Evolutionary conservation across 92 coral and sea anemone species (phyloP).

Genomic region (Porites rus): DNA sequence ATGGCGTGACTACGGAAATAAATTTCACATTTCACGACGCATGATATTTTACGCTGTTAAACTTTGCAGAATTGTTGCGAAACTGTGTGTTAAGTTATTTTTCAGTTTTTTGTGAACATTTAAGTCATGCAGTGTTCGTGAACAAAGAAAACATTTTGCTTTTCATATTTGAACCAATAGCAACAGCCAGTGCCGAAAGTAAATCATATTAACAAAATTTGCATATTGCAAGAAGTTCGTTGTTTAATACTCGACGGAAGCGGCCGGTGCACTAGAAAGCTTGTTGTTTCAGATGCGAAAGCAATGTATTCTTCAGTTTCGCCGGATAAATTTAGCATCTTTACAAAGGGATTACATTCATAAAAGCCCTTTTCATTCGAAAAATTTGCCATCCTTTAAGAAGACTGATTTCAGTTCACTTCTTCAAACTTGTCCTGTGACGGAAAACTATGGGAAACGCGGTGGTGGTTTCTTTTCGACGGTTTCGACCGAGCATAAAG

Average conservation of each 20-base stretch:
- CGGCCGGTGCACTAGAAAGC: neutral
- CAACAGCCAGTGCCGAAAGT: neutral
- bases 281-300: neutral
- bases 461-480: slow-evolving; percentile 74
- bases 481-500: slow-evolving; percentile 83
- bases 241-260: slow-evolving; percentile 6
- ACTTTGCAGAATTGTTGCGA: slow-evolving; percentile 15
- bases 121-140: neutral
- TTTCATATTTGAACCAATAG: slow-evolving; percentile 18
- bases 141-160: slow-evolving; percentile 14
- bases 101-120: neutral
- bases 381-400: neutral
- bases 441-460: slow-evolving; percentile 75
- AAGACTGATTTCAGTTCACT: neutral
- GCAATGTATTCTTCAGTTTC: neutral
- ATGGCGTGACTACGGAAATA: neutral
- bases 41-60: neutral
- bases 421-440: neutral
- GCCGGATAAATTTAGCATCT: slow-evolving; percentile 18
- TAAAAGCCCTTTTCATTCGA: neutral
- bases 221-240: slow-evolving; percentile 37
- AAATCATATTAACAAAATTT: slow-evolving; percentile 7
- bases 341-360: slow-evolving; percentile 7
- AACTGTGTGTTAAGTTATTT: slow-evolving; percentile 3
- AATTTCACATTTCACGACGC: neutral